A percentile compares a stretch with the other conserved stretches of the same genome.
These are phyloP conservation scores for Papilio polytes DNA, from an alignment of 1,140 invertebrate genomes.

Conservation along the genomic window DNA sequence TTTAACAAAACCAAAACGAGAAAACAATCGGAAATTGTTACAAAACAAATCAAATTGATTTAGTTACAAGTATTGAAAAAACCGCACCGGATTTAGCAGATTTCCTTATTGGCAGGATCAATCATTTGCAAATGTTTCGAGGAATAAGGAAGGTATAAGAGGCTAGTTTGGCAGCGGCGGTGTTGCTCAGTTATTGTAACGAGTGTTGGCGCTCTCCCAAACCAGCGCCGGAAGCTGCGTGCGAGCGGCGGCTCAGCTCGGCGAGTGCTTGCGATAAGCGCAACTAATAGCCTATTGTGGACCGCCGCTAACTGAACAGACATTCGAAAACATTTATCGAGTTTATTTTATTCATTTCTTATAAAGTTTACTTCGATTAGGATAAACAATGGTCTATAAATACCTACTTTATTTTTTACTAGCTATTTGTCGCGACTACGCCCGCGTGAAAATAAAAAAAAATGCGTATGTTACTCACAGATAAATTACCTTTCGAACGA, in stretches of 20 bases:
- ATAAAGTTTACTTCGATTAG: too few relatives aligned
- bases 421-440: too few relatives aligned
- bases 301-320: neutral
- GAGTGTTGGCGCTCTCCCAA: constrained; percentile 2
- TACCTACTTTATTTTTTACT: too few relatives aligned
- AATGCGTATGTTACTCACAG: too few relatives aligned
- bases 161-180: neutral
- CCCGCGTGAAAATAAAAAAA: too few relatives aligned
- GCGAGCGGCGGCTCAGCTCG: neutral
- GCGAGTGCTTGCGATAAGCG: neutral
- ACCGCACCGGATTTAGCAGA: neutral
- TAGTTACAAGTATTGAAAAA: neutral
- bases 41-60: neutral
- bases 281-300: constrained; percentile 3
- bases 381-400: too few relatives aligned
- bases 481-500: too few relatives aligned
- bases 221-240: neutral
- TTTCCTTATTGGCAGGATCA: neutral
- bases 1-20: neutral
- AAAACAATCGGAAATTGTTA: neutral
- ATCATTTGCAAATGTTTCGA: neutral
- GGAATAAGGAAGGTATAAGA: constrained; percentile 10
- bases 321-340: neutral
- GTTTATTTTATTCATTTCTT: neutral
- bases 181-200: neutral